Evolutionary conservation across 2,888 invertebrate species (phyloP).

Genomic region (Philhelius pedissequus): DNA sequence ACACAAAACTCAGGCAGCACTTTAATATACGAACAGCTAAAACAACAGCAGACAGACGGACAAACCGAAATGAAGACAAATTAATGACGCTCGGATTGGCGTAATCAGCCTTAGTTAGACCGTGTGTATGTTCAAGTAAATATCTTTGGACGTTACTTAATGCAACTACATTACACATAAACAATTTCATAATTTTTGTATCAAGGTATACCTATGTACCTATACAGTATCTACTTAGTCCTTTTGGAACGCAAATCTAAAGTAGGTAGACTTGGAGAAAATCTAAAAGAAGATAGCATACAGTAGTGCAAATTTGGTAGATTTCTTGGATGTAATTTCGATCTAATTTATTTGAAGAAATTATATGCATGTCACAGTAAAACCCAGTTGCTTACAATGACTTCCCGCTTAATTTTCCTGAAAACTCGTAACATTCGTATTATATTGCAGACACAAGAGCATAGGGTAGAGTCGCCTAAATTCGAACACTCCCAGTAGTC

Average conservation of each 20-base stretch:
- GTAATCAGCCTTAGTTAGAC: constrained; percentile 61
- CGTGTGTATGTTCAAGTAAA: constrained; percentile 48
- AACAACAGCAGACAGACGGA: background rate
- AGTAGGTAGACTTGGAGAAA: background rate
- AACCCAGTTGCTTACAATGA: no score
- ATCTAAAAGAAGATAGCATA: background rate
- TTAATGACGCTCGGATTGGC: constrained; percentile 61
- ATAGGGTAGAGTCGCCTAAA: no score
- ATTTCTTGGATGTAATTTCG: background rate
- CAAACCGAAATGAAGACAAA: constrained; percentile 62
- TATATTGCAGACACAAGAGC: no score
- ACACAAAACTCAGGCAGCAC: background rate
- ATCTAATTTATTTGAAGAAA: no score
- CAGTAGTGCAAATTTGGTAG: background rate
- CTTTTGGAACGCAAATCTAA: background rate
- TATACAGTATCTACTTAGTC: background rate
- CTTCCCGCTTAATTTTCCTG: no score
- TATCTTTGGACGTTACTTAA: constrained; percentile 52
- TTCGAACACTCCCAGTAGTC: no score
- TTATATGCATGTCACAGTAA: no score
- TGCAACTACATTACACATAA: constrained; percentile 61
- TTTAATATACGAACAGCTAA: background rate
- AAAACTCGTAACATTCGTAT: no score
- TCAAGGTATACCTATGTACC: no score
- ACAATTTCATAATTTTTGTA: constrained; percentile 45